Evolutionary conservation across 2,797 vertebrate species (phyloP), one percentile per base, ranked within the genome.

Genomic region (Hypotaenidia philippensis): DNA sequence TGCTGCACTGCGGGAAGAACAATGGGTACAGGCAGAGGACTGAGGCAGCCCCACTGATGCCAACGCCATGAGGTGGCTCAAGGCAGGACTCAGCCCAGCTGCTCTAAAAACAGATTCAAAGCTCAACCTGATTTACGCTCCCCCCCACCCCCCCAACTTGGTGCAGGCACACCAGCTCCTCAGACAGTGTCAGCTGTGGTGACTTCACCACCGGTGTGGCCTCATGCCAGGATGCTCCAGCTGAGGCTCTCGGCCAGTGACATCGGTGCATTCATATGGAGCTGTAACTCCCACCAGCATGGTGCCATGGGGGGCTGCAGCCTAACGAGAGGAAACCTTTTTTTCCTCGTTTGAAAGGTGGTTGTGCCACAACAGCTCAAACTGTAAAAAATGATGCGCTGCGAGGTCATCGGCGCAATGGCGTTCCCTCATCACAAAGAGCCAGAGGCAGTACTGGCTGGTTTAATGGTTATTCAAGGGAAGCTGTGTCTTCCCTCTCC

Each of bases 401-500:
- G 63, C 1, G 3, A 40, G 59, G 36, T 36, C 9, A 36, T 17
- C 29, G 11, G 34, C 5, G 2, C 4, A 1, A 12, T 1, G 16
- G 40, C 14, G 44, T 20, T 65, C 53, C 70, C 76, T 81, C 25
- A 0, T 8, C 77, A 2, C 11, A 1, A 34, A 61, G 22, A 55
- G 59, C 79, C 77, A 20, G 9, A 65, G 47, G 22, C 31, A 20
- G 79, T 76, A 29, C 50, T 41, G 36, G 83, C 83, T 83, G 0
- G 49, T 87, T 89, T 74, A 77, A 85, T 88, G 69, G 45, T 31
- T 34, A 76, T 89, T 89, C 5, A 15, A 85, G 85, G 66, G 47
- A 92, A 27, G 78, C 14, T 4, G 26, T 10, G 27, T 57, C 57
- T 57, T 79, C 60, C 76, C 57, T 50, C 83, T 68, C 61, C 49